Evolutionary conservation across 2,888 invertebrate genomes (phyloP), one percentile per base, ranked within the genome.

Genomic region (Sarcophaga caerulescens): DNA sequence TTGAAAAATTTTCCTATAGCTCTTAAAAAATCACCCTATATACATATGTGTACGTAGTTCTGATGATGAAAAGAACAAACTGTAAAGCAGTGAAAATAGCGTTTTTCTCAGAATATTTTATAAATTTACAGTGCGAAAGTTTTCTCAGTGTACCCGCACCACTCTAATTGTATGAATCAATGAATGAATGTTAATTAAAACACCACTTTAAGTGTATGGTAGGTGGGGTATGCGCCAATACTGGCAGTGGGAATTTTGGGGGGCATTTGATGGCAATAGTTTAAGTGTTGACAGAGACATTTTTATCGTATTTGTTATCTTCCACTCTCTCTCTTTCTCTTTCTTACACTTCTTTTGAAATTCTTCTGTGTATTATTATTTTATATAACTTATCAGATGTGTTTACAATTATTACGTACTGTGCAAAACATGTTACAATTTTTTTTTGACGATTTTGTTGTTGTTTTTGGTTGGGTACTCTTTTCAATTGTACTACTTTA

Each of bases 361-460:
- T 52, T 17, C 14, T 52, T 14, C 5, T 52, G 17, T 52, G 52
- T 14, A 52, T 52, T 52, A 10, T 57, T 14, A 60, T 10, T 19
- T 60, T 17, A 10, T 60, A 60, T 60, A 21, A 60, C 6, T 60
- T 21, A 60, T 60, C 60, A 60, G 60, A 60, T 60, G 60, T 19
- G 60, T 60, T 60, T 60, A 8, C 68, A 68, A 74, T 74, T 80
- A 44, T 44, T 75, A 75, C 75, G 63, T 84, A 59, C 60, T 65
- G 44, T 70, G 59, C 66, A 21, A 80, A 84, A 80, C 76, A 65
- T 68, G 75, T 66, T 23, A 75, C 75, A 71, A 70, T 84, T 81
- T 35, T n/a, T 35, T 35, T 35, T 35, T 35, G 35, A 10, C 35
- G 10, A 35, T 35, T 35, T 35, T 35, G 35, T 35, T 63, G 17